These are phyloP conservation scores for Corythornis madagascariensis DNA, from an alignment of 2,113 vertebrate genomes.

Conservation along the genomic window DNA sequence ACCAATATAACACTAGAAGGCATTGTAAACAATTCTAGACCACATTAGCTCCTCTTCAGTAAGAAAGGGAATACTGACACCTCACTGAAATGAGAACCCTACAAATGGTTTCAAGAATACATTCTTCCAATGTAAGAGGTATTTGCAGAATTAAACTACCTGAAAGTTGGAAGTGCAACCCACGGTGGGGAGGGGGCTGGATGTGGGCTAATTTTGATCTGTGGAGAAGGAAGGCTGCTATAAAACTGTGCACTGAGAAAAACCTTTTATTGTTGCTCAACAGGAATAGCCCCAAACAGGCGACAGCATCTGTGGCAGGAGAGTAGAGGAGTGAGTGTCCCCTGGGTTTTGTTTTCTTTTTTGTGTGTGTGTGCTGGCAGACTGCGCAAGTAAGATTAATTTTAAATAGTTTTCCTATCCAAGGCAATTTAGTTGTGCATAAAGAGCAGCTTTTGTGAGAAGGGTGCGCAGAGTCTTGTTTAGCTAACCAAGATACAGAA, in stretches of 20 bases:
- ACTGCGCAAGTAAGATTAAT: background rate
- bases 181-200: rapidly evolving
- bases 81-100: background rate
- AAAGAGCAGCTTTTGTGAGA: background rate
- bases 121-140: constrained; percentile 72
- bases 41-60: background rate
- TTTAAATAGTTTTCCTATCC: background rate
- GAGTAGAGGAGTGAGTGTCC: background rate
- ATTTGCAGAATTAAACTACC: constrained; percentile 56
- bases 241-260: background rate
- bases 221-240: background rate
- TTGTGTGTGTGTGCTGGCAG: background rate
- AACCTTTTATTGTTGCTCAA: background rate
- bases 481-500: background rate
- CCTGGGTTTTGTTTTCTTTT: background rate
- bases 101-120: constrained; percentile 49
- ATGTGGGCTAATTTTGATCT: background rate
- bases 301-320: background rate
- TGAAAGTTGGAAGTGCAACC: constrained; percentile 46
- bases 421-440: background rate
- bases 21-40: constrained; percentile 22
- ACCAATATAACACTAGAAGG: background rate
- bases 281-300: background rate
- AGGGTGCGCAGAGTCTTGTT: background rate
- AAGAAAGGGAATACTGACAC: constrained; percentile 45